A percentile compares a stretch with the other conserved stretches of the same genome.
These are phyloP conservation scores for Bombyx huttoni DNA, from an alignment of 2,888 invertebrate genomes.

Conservation along the genomic window DNA sequence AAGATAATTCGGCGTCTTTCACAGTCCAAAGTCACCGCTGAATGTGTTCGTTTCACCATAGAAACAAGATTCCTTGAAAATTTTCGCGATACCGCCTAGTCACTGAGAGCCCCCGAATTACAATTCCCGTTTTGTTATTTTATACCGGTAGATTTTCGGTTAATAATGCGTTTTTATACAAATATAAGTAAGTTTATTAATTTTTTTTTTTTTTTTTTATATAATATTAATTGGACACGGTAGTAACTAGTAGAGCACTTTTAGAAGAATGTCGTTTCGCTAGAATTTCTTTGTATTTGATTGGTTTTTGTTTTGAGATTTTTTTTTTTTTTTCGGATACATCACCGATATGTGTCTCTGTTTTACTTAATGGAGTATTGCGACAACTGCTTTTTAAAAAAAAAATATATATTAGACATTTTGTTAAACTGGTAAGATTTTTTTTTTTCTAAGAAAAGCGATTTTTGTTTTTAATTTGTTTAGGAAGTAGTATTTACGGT, in stretches of 20 bases:
- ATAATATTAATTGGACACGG: conserved; percentile 48
- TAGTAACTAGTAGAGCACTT: conserved; percentile 66
- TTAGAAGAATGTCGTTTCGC: conserved; percentile 63
- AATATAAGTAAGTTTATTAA: conserved; percentile 42
- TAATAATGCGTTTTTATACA: conserved; percentile 65
- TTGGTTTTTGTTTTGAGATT: conserved; percentile 48
- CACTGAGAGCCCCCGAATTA: conserved; percentile 65
- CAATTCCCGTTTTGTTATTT: conserved; percentile 48
- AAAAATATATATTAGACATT: conserved; percentile 61
- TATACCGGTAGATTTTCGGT: conserved; percentile 55
- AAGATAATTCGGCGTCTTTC: too few relatives aligned
- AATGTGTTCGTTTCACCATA: too few relatives aligned
- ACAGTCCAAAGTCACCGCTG: too few relatives aligned
- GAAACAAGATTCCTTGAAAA: conserved; percentile 18
- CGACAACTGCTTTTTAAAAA: conserved; percentile 53
- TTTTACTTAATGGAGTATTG: conserved; percentile 59
- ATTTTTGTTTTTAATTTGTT: conserved; percentile 43
- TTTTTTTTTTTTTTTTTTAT: conserved; percentile 5
- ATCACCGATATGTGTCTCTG: conserved; percentile 15
- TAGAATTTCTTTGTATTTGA: conserved; percentile 41
- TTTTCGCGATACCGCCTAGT: conserved; percentile 66
- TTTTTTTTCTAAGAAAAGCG: conserved; percentile 54
- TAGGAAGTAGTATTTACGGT: conserved; percentile 65
- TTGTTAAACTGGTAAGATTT: conserved; percentile 70
- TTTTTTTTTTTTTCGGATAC: conserved; percentile 23